Evolutionary conservation across 2,888 invertebrate species (phyloP), one percentile per base, ranked within the genome.

Genomic region (Drosophila hawaiiensis): DNA sequence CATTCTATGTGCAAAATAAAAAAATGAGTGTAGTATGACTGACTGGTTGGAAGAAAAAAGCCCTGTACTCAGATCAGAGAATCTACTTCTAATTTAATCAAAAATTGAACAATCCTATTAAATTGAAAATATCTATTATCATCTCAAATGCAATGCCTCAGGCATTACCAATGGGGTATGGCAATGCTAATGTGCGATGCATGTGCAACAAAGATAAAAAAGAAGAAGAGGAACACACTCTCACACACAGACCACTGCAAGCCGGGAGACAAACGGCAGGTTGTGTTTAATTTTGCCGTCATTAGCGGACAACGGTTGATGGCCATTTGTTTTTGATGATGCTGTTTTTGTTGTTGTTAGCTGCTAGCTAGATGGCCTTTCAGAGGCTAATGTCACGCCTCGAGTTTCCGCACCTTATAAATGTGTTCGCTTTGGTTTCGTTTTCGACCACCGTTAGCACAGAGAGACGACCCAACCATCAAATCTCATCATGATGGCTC

Each of bases 361-460:
- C n/a, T 43, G n/a, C 3, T 22, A 16, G 41, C 72, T 72, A 72
- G 72, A 64, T 72, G 72, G 72, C 59, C 49, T 59, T 63, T 70
- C 28, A 49, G 71, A 71, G 59, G 47, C 47, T 69, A 78, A 74
- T 83, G 86, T 84, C 82, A 83, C 83, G 85, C 86, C 76, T 76
- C 59, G 59, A 63, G 62, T 76, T 80, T 81, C 81, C 89, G 80
- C 80, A 72, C 64, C 64, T 54, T 67, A 68, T 64, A 69, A 75
- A 69, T 56, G 53, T 61, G 43, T 85, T 78, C 70, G 82, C 53
- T 71, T 82, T 76, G 78, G 72, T 72, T 83, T 84, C 76, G 43
- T 76, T 83, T 71, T 75, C 63, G 29, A 28, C 19, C 41, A 54
- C 53, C 53, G 63, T 69, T 69, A 41, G 53, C 33, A 2, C 12